phyloP scores from a whole-genome alignment of 2,113 vertebrate species.

The Melanotaenia duboulayi region DNA sequence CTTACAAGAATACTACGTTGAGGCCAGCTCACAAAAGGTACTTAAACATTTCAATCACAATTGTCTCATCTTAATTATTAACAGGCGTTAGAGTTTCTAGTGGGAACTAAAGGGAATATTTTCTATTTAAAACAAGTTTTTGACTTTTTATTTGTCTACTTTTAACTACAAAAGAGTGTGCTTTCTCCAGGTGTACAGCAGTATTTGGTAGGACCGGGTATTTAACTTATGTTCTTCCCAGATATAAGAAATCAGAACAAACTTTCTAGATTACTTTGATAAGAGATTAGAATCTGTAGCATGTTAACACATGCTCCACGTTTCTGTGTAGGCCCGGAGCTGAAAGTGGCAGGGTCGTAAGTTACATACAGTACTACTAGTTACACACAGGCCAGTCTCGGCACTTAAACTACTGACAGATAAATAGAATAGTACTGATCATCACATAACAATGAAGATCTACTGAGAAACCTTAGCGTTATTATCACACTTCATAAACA shows the following conservation, averaged over 20 bases:
- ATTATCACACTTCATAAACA: no score
- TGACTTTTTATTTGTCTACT: no score
- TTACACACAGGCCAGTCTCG: not conserved
- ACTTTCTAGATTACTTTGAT: no score
- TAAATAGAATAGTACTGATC: not conserved
- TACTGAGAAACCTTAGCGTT: no score
- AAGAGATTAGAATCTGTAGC: no score
- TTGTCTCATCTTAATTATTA: not conserved
- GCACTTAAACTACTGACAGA: not conserved
- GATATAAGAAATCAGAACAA: not conserved
- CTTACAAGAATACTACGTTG: not conserved
- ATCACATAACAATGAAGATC: not conserved
- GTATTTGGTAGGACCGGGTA: not conserved
- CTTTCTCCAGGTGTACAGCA: not conserved
- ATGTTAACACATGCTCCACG: not conserved
- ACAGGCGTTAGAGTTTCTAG: no score
- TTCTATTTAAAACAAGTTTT: not conserved
- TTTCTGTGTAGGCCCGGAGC: not conserved
- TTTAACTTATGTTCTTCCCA: not conserved
- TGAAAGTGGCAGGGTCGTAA: no score
- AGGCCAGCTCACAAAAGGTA: not conserved
- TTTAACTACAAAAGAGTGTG: not conserved
- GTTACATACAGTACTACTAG: no score
- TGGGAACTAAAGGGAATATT: not conserved
- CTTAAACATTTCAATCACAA: no score